Percentiles rank a stretch among this genome's conserved stretches.
These are phyloP conservation scores for Apodemia duryi DNA, from an alignment of 2,888 invertebrate species.

Conservation along the genomic window DNA sequence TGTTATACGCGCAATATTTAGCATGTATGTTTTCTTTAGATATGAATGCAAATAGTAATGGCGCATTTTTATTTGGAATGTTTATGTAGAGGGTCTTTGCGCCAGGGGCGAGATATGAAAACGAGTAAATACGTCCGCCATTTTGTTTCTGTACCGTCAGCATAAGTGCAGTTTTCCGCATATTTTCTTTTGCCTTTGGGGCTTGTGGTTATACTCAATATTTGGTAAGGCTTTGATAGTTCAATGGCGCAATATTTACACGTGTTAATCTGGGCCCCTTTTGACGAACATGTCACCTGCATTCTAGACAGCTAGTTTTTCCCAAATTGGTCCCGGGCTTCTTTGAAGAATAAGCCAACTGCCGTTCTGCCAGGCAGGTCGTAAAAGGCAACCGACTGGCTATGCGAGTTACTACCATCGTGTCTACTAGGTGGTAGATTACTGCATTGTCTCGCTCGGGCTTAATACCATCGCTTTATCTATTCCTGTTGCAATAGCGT, in stretches of 20 bases:
- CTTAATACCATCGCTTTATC: too few species aligned
- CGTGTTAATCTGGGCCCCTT: too few species aligned
- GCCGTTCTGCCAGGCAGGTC: too few species aligned
- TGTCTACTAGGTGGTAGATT: too few species aligned
- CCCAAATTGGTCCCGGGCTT: too few species aligned
- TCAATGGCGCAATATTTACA: neutral
- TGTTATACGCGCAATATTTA: constrained; percentile 64
- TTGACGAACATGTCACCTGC: too few species aligned
- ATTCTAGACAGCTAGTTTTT: too few species aligned
- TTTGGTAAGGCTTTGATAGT: neutral
- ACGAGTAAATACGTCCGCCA: constrained; percentile 63
- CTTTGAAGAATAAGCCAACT: too few species aligned
- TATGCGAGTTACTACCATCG: too few species aligned
- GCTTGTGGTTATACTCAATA: neutral
- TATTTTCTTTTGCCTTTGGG: constrained; percentile 15
- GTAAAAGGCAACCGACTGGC: too few species aligned
- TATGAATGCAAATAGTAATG: constrained; percentile 80
- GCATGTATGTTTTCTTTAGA: constrained; percentile 78
- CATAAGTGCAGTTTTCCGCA: constrained; percentile 42
- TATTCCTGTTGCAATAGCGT: too few species aligned
- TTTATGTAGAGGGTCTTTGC: constrained; percentile 71
- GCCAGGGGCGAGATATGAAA: constrained; percentile 38
- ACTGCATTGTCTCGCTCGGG: too few species aligned
- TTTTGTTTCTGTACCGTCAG: constrained; percentile 65
- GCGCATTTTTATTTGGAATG: constrained; percentile 76